Conservation (phyloP, 2,797 vertebrate genomes). For the Petrocephalus schoutedeni region DNA sequence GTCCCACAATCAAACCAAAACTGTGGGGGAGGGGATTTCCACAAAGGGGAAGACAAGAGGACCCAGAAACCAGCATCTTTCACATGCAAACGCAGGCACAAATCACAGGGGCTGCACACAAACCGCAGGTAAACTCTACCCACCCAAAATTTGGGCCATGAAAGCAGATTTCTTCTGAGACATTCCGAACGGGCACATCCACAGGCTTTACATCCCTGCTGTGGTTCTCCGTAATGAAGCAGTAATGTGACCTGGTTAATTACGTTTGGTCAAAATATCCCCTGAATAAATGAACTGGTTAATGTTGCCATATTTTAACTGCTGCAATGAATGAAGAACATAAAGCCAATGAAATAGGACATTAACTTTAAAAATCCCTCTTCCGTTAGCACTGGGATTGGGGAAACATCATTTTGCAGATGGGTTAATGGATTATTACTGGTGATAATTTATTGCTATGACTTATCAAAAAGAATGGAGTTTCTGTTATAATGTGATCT, state of each 20-base stretch:
- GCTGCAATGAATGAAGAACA: background rate
- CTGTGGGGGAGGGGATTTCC: background rate
- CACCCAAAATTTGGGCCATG: background rate
- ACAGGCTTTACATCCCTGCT: conserved; percentile 12
- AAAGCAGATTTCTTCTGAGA: background rate
- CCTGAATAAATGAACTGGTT: background rate
- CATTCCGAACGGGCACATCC: background rate
- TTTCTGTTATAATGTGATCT: background rate
- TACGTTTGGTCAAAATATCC: conserved; percentile 4
- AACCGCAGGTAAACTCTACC: background rate
- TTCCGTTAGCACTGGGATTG: background rate
- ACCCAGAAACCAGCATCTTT: background rate
- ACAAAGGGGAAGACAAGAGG: background rate
- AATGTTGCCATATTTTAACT: background rate
- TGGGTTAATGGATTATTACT: conserved; percentile 7
- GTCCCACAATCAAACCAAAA: background rate
- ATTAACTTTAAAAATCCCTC: conserved; percentile 1
- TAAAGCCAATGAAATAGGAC: background rate
- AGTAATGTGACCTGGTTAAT: background rate
- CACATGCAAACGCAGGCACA: background rate
- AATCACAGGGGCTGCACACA: background rate
- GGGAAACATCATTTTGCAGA: background rate
- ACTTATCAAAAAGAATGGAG: background rate
- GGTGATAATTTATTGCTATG: conserved; percentile 5
- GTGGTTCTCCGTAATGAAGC: background rate